phyloP scores from a whole-genome alignment of 2,113 vertebrate species.

The Odocoileus virginianus region DNA sequence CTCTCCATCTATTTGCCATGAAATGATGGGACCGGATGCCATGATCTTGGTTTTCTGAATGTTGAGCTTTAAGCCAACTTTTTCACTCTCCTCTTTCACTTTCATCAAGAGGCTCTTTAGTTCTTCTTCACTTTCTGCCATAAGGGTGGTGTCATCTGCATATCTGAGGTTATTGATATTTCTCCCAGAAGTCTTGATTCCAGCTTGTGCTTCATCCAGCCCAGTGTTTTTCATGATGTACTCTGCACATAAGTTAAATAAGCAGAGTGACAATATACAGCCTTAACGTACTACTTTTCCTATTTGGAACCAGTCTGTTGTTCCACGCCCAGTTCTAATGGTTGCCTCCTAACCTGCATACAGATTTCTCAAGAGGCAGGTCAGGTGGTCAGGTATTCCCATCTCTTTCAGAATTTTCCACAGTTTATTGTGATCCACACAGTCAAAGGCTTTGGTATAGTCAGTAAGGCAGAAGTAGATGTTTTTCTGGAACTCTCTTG shows the following conservation, averaged over 20 bases:
- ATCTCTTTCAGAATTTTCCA: neutral
- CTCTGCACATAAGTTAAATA: no score
- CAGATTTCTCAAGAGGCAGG: neutral
- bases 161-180: no score
- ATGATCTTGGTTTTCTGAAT: no score
- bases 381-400: neutral
- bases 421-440: neutral
- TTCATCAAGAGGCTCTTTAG: no score
- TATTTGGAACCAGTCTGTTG: neutral
- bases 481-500: neutral
- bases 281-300: neutral
- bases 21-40: no score
- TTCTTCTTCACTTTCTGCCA: no score
- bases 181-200: no score
- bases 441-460: neutral
- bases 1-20: neutral
- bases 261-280: neutral
- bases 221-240: no score
- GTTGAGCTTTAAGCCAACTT: no score
- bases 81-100: no score
- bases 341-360: neutral
- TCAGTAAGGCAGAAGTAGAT: neutral
- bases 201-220: no score
- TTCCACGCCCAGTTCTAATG: neutral
- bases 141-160: no score